A percentile compares a stretch with the other conserved stretches of the same genome.
Conservation (phyloP, 2,113 vertebrate genomes). For the Tupaia chinensis region DNA sequence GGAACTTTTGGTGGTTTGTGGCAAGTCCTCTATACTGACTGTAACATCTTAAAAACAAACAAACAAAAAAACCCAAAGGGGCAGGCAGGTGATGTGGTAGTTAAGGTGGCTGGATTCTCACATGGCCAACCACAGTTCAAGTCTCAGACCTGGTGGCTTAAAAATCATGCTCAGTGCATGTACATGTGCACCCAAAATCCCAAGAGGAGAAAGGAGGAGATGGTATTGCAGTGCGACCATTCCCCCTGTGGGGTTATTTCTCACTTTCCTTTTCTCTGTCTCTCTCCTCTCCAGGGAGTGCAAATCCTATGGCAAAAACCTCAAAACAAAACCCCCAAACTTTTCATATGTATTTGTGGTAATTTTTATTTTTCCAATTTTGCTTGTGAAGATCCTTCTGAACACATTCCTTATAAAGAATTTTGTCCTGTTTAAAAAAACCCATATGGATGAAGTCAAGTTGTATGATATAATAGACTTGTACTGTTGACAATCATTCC, state of each 20-base stretch:
- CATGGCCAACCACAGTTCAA: no score
- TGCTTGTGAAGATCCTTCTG: constrained; percentile 89
- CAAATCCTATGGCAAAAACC: no score
- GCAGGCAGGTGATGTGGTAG: no score
- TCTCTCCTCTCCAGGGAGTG: no score
- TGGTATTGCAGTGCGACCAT: no score
- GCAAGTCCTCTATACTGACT: constrained; percentile 94
- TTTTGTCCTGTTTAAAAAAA: constrained; percentile 97
- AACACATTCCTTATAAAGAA: constrained; percentile 98
- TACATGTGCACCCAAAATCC: no score
- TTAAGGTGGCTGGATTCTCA: no score
- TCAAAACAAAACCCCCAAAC: no score
- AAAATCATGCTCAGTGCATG: no score
- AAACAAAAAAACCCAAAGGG: no score
- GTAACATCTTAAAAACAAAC: constrained; percentile 83
- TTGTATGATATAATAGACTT: constrained; percentile 97
- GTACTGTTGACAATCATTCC: constrained; percentile 95
- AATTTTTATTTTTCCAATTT: constrained; percentile 91
- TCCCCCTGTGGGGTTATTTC: constrained; percentile 41
- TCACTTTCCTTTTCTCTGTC: constrained; percentile 79
- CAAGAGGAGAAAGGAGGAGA: no score
- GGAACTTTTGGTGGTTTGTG: constrained; percentile 93
- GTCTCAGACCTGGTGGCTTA: no score
- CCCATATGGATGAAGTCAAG: constrained; percentile 92
- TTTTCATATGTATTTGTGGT: constrained; percentile 90